Base-by-base conservation (phyloP, 2,797 vertebrate species). In the Thamnophis elegans region DNA sequence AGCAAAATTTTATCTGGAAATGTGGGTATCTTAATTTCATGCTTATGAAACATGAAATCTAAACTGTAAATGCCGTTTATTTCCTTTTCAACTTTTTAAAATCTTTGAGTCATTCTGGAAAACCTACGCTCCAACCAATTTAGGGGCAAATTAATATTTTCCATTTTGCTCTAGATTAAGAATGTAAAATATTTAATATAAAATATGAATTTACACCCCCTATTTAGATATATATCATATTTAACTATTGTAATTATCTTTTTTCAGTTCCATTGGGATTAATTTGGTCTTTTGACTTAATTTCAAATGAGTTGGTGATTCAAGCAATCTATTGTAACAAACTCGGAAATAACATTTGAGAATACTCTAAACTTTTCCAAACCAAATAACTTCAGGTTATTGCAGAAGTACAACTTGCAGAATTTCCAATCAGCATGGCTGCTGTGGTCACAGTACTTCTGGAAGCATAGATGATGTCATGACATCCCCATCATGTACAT, bases 1-100 rank as follows among this genome's bases (percentile, higher is more conserved):
- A n/a, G 92, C 93, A 95, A 97, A 93, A 22, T 93, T 93, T 95
- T 95, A 89, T 82, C 90, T 93, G 62, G 91, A 95, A 95, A 94
- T 89, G 26, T 92, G 14, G 65, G 59, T 91, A 65, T 87, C 93
- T 94, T 90, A 92, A 89, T 89, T 94, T 73, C 54, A 26, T 87
- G 85, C 91, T 95, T 94, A 2, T 88, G 60, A 88, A 62, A 85
- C 89, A 89, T 54, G 88, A 73, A 2, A 18, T 85, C 12, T 59
- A 85, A 88, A 68, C 93, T 92, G 58, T 51, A 94, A 92, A 94
- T 91, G 91, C 87, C 91, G 25, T 54, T 1, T 0, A 32, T 96
- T 96, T 92, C 89, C 8, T 12, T 42, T 6, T 36, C 47, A 88
- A 85, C 11, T 85, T 68, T 91, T 18, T 73, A 93, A 0, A 0